Conservation (phyloP, 1,140 invertebrate genomes). For the Zaprionus gabonicus region DNA sequence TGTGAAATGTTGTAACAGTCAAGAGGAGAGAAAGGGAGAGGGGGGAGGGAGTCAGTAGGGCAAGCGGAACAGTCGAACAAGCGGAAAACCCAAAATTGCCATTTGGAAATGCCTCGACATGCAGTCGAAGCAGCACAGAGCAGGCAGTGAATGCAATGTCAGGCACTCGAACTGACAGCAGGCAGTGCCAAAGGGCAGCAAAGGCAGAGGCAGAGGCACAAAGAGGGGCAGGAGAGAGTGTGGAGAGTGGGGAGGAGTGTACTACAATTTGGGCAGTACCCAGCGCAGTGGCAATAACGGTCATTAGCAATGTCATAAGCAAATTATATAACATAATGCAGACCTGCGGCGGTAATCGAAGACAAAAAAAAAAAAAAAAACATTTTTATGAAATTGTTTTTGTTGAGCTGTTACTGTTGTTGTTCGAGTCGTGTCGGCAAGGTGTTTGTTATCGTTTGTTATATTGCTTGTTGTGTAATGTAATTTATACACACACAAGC, state of each 20-base stretch:
- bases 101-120: slow-evolving; percentile 29
- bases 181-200: not conserved
- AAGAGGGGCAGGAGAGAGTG: not conserved
- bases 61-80: not conserved
- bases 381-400: slow-evolving; percentile 75
- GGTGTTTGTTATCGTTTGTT: slow-evolving; percentile 83
- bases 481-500: slow-evolving; percentile 72
- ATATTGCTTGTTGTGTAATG: slow-evolving; percentile 82
- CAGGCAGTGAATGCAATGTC: slow-evolving; percentile 36
- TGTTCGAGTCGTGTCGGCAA: slow-evolving; percentile 46
- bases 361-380: slow-evolving; percentile 35
- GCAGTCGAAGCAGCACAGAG: slow-evolving; percentile 11
- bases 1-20: slow-evolving; percentile 6
- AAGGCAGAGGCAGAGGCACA: not conserved
- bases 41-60: not conserved
- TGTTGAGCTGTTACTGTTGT: slow-evolving; percentile 46
- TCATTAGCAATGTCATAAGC: slow-evolving; percentile 49
- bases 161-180: slow-evolving; percentile 29
- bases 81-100: slow-evolving; percentile 30
- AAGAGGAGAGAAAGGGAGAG: not conserved
- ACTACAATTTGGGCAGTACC: not conserved
- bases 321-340: slow-evolving; percentile 53
- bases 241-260: not conserved
- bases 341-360: slow-evolving; percentile 46
- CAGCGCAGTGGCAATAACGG: slow-evolving; percentile 27